phyloP scores from a whole-genome alignment of 2,888 invertebrate genomes.

The Nemapogon koenigi region DNA sequence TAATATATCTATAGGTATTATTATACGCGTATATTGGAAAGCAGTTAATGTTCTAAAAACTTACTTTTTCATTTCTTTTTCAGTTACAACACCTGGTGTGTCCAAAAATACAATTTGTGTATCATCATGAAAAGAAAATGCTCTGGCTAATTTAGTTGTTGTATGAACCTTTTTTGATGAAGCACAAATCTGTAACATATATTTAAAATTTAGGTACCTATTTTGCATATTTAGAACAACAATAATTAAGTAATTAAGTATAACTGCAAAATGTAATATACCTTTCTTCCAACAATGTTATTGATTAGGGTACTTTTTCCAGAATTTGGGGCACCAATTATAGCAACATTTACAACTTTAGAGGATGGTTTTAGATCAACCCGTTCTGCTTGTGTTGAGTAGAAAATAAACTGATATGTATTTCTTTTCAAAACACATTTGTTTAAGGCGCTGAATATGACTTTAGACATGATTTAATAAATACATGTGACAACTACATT shows the following conservation, averaged over 20 bases:
- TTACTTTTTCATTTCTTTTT: slow-evolving; percentile 72
- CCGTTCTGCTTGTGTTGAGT: slow-evolving; percentile 39
- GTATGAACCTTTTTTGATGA: slow-evolving; percentile 93
- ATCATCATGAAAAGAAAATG: slow-evolving; percentile 74
- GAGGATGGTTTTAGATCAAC: slow-evolving; percentile 24
- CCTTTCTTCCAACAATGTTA: slow-evolving; percentile 78
- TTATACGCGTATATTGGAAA: no score
- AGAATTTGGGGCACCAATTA: slow-evolving; percentile 92
- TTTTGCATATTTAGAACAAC: neutral
- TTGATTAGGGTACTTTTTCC: slow-evolving; percentile 97
- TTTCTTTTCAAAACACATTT: neutral
- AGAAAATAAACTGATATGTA: slow-evolving; percentile 19
- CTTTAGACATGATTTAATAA: neutral
- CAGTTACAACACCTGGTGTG: slow-evolving; percentile 88
- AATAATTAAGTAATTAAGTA: slow-evolving; percentile 5
- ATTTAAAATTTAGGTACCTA: neutral
- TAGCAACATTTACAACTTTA: slow-evolving; percentile 75
- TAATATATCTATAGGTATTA: no score
- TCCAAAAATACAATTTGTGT: slow-evolving; percentile 92
- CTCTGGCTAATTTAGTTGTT: slow-evolving; percentile 75
- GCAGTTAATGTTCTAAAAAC: no score
- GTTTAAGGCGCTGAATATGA: neutral
- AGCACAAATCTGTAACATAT: slow-evolving; percentile 77
- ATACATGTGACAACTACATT: neutral
- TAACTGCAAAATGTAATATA: slow-evolving; percentile 31